phyloP scores from a whole-genome alignment of 1,140 invertebrate genomes.

The Bombus waltoni region DNA sequence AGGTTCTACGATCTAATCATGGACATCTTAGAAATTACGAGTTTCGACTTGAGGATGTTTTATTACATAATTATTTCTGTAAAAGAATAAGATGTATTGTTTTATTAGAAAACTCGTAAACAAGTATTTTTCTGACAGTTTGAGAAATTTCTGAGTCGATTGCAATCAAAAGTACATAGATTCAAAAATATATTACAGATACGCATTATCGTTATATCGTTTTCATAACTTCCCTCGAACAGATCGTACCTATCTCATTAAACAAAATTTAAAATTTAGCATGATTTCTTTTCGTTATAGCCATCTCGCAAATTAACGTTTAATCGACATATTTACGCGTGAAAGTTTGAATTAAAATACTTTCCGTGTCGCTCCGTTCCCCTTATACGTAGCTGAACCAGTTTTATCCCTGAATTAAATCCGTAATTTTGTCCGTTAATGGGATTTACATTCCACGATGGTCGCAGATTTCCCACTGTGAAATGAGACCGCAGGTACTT shows the following conservation, averaged over 20 bases:
- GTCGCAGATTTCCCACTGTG: not conserved
- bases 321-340: constrained; percentile 19
- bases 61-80: no score
- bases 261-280: not conserved
- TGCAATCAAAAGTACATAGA: not conserved
- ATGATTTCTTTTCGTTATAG: not conserved
- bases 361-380: not conserved
- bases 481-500: constrained; percentile 27
- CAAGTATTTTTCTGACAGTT: no score
- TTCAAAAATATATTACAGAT: not conserved
- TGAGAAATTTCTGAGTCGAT: not conserved
- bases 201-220: not conserved
- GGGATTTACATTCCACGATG: constrained; percentile 19
- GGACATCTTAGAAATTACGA: no score
- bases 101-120: no score
- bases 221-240: not conserved
- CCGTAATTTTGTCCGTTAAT: constrained; percentile 40
- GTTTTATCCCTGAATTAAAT: constrained; percentile 27
- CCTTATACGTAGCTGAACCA: not conserved
- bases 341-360: constrained; percentile 31
- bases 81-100: no score
- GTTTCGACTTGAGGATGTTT: no score
- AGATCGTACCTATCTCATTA: not conserved
- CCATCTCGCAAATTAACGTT: not conserved
- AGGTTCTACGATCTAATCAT: no score